Evolutionary conservation across 2,797 vertebrate species (phyloP).

Genomic region (Anas bahamensis): DNA sequence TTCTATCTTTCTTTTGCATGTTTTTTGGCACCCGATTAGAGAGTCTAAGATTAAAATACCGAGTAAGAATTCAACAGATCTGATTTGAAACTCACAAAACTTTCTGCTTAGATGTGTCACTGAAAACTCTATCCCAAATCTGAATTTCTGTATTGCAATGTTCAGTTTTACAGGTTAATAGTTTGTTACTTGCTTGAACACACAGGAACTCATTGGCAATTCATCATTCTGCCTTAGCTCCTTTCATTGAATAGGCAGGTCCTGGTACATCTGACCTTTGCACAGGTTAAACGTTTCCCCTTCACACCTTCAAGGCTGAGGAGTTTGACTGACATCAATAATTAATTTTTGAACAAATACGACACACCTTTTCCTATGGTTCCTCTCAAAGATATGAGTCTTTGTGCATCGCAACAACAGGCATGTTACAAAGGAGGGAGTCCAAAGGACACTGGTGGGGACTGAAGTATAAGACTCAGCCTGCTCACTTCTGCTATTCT

Average conservation of each 20-base stretch:
- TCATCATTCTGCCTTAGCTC: constrained; percentile 19
- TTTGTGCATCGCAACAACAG: neutral
- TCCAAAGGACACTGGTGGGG: constrained; percentile 11
- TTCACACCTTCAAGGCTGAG: constrained; percentile 34
- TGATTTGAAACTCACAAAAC: neutral
- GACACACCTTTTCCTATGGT: constrained; percentile 24
- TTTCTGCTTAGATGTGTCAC: neutral
- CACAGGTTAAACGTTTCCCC: constrained; percentile 8
- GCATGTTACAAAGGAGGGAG: neutral
- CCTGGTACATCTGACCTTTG: constrained; percentile 40
- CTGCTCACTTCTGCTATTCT: neutral
- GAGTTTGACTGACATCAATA: constrained; percentile 43
- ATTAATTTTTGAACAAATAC: constrained; percentile 60
- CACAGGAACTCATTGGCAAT: constrained; percentile 33
- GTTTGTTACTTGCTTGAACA: constrained; percentile 48
- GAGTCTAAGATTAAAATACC: neutral
- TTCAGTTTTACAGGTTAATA: constrained; percentile 42
- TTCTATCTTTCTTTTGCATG: neutral
- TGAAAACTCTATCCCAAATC: neutral
- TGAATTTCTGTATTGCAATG: constrained; percentile 33
- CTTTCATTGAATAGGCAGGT: constrained; percentile 34
- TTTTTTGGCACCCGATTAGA: neutral
- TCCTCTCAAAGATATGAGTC: neutral
- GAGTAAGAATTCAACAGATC: neutral
- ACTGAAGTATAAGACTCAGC: neutral